Evolutionary conservation across 2,888 invertebrate genomes (phyloP), one percentile per base, ranked within the genome.

Genomic region (Tetropium fuscum): DNA sequence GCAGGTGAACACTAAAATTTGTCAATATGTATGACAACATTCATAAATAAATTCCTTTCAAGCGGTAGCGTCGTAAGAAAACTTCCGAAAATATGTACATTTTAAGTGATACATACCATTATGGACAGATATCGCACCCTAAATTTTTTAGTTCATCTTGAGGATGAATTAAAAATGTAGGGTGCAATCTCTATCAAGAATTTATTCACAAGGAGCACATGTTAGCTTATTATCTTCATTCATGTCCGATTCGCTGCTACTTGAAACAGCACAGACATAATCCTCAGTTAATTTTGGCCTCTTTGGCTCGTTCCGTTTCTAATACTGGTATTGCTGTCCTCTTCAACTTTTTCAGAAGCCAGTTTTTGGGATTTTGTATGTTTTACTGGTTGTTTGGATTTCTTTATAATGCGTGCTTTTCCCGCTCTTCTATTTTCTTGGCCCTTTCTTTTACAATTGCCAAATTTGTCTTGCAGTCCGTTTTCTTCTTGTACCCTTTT

Each of bases 121-220:
- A n/a, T n/a, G n/a, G n/a, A n/a, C n/a, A n/a, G n/a, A n/a, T n/a
- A n/a, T n/a, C n/a, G n/a, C n/a, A n/a, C n/a, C n/a, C n/a, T n/a
- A n/a, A n/a, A n/a, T n/a, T n/a, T n/a, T n/a, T n/a, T n/a, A n/a
- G n/a, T n/a, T n/a, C n/a, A n/a, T n/a, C n/a, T n/a, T n/a, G n/a
- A n/a, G n/a, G n/a, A n/a, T n/a, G n/a, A n/a, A n/a, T n/a, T n/a
- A n/a, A n/a, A n/a, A n/a, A n/a, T n/a, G n/a, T n/a, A n/a, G n/a
- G n/a, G n/a, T n/a, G n/a, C n/a, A n/a, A n/a, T n/a, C n/a, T n/a
- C n/a, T n/a, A n/a, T n/a, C n/a, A n/a, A n/a, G n/a, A n/a, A n/a
- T n/a, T n/a, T n/a, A n/a, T 30, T 30, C 27, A 30, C 27, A 30
- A 30, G n/a, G 27, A 30, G 27, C 27, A 30, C 27, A 30, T 10